phyloP scores from a whole-genome alignment of 1,140 invertebrate species.

The Paracyclopina nana region DNA sequence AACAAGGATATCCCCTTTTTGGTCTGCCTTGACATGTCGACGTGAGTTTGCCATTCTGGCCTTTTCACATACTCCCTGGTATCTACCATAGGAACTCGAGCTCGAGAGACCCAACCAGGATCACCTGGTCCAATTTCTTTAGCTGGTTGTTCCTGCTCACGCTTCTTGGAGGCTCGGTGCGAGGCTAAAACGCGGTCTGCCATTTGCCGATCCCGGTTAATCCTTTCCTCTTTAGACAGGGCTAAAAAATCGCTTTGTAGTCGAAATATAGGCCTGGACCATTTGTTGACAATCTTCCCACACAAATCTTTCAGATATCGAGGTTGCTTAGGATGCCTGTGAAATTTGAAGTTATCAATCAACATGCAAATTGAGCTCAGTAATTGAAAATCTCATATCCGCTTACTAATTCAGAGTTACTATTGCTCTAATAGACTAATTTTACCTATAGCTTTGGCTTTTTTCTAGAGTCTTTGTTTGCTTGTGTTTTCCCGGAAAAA shows the following conservation, averaged over 20 bases:
- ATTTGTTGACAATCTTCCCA: conserved; percentile 81
- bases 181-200: neutral
- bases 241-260: conserved; percentile 63
- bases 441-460: no score
- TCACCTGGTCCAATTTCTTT: conserved; percentile 56
- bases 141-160: neutral
- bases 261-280: conserved; percentile 92
- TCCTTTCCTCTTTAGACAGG: conserved; percentile 41
- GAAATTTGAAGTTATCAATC: no score
- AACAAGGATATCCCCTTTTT: conserved; percentile 67
- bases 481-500: no score
- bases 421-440: no score
- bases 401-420: no score
- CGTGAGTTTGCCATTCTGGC: conserved; percentile 72
- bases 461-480: no score
- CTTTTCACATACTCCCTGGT: conserved; percentile 90
- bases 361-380: no score
- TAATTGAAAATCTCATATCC: no score
- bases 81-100: conserved; percentile 83
- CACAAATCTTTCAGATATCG: conserved; percentile 77
- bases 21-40: conserved; percentile 45
- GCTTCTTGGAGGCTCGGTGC: neutral
- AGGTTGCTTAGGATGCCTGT: conserved; percentile 73
- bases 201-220: conserved; percentile 62
- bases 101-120: conserved; percentile 79